A percentile compares a stretch with the other conserved stretches of the same genome.
phyloP scores from a whole-genome alignment of 2,797 vertebrate species.

The Artibeus lituratus region DNA sequence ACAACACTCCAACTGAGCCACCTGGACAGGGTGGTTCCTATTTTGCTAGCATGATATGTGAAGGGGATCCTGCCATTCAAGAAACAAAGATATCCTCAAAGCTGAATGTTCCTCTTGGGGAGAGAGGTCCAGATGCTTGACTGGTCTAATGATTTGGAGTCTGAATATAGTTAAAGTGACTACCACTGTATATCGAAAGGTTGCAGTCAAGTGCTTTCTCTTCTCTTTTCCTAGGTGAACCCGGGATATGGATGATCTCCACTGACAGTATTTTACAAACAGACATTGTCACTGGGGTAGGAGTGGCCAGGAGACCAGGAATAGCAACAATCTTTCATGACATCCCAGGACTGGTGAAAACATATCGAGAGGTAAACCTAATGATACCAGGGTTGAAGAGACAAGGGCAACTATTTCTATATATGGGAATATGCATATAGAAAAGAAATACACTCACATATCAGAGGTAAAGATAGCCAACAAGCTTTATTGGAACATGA shows the following conservation, averaged over 20 bases:
- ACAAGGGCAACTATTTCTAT: not conserved
- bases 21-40: not conserved
- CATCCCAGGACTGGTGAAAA: slow-evolving; percentile 78
- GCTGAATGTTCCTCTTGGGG: not conserved
- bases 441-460: not conserved
- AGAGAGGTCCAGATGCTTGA: not conserved
- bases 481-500: not conserved
- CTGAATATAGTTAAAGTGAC: not conserved
- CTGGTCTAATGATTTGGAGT: not conserved
- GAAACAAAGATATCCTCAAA: slow-evolving; percentile 23
- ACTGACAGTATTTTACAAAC: slow-evolving; percentile 62
- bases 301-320: slow-evolving; percentile 75
- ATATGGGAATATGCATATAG: not conserved
- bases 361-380: slow-evolving; percentile 78
- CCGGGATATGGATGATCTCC: slow-evolving; percentile 76
- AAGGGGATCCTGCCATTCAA: not conserved
- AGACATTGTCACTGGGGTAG: slow-evolving; percentile 74
- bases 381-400: not conserved
- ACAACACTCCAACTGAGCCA: not conserved
- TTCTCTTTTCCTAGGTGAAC: slow-evolving; percentile 67
- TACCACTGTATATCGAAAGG: not conserved
- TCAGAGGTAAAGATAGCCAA: not conserved
- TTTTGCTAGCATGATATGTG: not conserved
- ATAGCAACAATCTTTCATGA: slow-evolving; percentile 76
- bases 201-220: not conserved